These are phyloP conservation scores for Crossocerus cetratus DNA, from an alignment of 2,888 invertebrate genomes.

Conservation along the genomic window DNA sequence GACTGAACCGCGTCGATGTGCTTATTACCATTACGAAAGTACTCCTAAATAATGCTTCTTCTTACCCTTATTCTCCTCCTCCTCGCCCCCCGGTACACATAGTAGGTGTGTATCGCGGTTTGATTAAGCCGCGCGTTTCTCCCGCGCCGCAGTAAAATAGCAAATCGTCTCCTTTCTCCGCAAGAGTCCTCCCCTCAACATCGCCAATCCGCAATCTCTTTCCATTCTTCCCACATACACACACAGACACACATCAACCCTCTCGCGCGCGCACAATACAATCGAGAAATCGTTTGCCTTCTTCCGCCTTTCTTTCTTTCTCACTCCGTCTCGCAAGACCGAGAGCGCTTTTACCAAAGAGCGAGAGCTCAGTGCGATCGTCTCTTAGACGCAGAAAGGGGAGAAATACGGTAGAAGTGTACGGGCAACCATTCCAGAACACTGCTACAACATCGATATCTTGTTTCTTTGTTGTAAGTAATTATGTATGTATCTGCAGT, in stretches of 20 bases:
- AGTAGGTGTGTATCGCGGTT: slow-evolving; percentile 13
- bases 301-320: too few relatives aligned
- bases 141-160: neutral
- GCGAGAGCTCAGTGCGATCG: slow-evolving; percentile 27
- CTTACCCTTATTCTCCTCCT: too few relatives aligned
- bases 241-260: slow-evolving; percentile 1
- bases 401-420: slow-evolving; percentile 5
- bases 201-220: neutral
- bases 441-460: neutral
- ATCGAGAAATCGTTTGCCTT: too few relatives aligned
- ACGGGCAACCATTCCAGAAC: slow-evolving; percentile 19
- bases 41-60: slow-evolving; percentile 13
- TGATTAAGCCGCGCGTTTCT: slow-evolving; percentile 10
- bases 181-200: slow-evolving; percentile 2
- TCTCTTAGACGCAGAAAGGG: slow-evolving; percentile 8
- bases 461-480: neutral
- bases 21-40: slow-evolving; percentile 12
- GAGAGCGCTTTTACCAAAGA: slow-evolving; percentile 7
- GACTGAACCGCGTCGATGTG: slow-evolving; percentile 9
- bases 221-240: neutral
- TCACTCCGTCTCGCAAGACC: neutral
- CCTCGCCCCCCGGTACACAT: slow-evolving; percentile 1
- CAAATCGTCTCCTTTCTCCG: neutral
- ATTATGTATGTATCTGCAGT: too few relatives aligned
- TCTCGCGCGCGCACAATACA: too few relatives aligned